Evolutionary conservation across 2,888 invertebrate genomes (phyloP).

Genomic region (Chesias legatella): DNA sequence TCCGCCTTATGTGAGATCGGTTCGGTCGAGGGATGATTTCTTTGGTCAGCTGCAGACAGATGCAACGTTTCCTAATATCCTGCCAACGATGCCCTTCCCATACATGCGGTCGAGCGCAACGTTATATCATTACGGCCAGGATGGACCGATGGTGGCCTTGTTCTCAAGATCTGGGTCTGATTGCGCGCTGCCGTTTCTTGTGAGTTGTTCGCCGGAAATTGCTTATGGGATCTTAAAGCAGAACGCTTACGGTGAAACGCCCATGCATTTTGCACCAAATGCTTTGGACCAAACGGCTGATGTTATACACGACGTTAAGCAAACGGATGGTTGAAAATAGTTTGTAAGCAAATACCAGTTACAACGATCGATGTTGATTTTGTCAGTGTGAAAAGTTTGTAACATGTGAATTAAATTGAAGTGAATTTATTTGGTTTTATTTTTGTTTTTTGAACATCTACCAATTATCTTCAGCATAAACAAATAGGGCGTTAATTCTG

Average conservation of each 20-base stretch:
- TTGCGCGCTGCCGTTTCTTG: constrained; percentile 46
- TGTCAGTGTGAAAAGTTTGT: no score
- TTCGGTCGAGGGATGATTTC: constrained; percentile 41
- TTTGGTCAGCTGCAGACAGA: constrained; percentile 51
- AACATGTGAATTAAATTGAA: no score
- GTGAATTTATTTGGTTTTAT: no score
- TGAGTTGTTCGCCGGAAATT: constrained; percentile 50
- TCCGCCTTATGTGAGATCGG: constrained; percentile 30
- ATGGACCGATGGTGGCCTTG: constrained; percentile 25
- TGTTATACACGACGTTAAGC: background rate
- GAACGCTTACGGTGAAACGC: constrained; percentile 1
- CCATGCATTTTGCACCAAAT: background rate
- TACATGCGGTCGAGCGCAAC: constrained; percentile 36
- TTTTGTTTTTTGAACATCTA: no score
- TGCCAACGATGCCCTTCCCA: constrained; percentile 62
- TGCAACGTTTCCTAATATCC: constrained; percentile 56
- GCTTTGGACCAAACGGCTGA: background rate
- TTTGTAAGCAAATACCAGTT: background rate
- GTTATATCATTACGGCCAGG: constrained; percentile 11
- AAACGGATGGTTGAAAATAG: no score
- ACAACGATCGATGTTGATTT: no score
- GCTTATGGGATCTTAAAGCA: constrained; percentile 30
- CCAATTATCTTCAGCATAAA: no score
- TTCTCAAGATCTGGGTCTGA: constrained; percentile 30
- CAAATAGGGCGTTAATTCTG: no score